phyloP scores from a whole-genome alignment of 2,113 vertebrate genomes.

The Puma concolor region DNA sequence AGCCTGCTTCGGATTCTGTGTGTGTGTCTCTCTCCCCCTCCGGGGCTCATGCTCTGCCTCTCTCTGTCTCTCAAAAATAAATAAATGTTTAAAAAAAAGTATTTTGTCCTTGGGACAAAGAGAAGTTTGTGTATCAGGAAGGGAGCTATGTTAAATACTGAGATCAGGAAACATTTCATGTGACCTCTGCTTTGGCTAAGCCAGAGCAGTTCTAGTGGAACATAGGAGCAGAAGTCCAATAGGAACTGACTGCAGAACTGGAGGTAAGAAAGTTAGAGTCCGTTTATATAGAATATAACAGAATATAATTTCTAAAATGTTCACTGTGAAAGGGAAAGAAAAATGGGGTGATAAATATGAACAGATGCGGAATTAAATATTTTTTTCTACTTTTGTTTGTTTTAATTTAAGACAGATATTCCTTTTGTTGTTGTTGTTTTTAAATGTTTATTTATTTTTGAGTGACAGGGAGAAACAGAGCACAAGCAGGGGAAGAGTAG shows the following conservation, averaged over 20 bases:
- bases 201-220: neutral
- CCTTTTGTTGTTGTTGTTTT: neutral
- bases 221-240: fast-evolving
- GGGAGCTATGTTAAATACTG: neutral
- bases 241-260: neutral
- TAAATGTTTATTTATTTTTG: no score
- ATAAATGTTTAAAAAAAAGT: neutral
- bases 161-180: neutral
- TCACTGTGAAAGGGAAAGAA: neutral
- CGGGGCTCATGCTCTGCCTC: no score
- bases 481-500: no score
- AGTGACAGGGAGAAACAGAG: no score
- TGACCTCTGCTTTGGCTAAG: neutral
- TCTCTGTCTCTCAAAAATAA: no score
- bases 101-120: neutral
- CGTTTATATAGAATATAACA: neutral
- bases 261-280: neutral
- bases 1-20: no score
- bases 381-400: neutral
- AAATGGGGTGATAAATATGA: neutral
- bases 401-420: neutral
- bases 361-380: neutral
- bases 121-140: neutral
- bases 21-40: no score
- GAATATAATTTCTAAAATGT: neutral